Conservation (phyloP, 2,888 invertebrate species). For the Caenorhabditis auriculariae region DNA sequence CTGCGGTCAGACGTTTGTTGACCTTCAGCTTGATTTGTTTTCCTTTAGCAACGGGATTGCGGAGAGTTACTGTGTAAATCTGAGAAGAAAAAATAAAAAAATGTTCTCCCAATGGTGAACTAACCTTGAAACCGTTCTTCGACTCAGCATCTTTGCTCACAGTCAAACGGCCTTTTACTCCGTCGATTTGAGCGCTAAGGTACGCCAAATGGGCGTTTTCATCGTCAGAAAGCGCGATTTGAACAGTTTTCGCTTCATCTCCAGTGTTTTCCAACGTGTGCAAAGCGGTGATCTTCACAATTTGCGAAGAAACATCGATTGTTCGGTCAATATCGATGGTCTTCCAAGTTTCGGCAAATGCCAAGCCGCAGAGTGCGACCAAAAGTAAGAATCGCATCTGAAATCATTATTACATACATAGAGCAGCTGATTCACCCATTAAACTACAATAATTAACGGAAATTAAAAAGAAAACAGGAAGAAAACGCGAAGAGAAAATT, state of each 20-base stretch:
- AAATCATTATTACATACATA: slow-evolving; percentile 2
- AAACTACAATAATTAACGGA: not conserved
- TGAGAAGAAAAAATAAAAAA: slow-evolving; percentile 4
- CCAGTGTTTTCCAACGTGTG: slow-evolving; percentile 50
- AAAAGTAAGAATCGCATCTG: slow-evolving; percentile 20
- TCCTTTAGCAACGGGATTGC: slow-evolving; percentile 43
- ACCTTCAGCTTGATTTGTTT: slow-evolving; percentile 64
- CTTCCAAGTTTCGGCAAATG: slow-evolving; percentile 27
- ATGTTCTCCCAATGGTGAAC: not conserved
- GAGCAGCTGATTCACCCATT: not conserved
- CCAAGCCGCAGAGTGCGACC: slow-evolving; percentile 17
- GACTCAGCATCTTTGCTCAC: slow-evolving; percentile 12
- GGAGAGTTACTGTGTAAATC: slow-evolving; percentile 48
- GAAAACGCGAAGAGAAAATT: not conserved
- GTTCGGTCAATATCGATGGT: slow-evolving; percentile 43
- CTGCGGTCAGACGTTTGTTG: slow-evolving; percentile 78
- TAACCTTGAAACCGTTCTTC: slow-evolving; percentile 13
- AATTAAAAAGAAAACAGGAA: not conserved
- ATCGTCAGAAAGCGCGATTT: slow-evolving; percentile 37
- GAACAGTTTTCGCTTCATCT: slow-evolving; percentile 32
- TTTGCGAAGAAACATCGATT: slow-evolving; percentile 57
- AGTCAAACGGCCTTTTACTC: slow-evolving; percentile 30
- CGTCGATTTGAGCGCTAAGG: slow-evolving; percentile 40
- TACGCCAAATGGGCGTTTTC: slow-evolving; percentile 46
- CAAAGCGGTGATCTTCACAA: slow-evolving; percentile 47